Evolutionary conservation across 2,888 invertebrate genomes (phyloP).

Genomic region (Himalopsyche tibetana): DNA sequence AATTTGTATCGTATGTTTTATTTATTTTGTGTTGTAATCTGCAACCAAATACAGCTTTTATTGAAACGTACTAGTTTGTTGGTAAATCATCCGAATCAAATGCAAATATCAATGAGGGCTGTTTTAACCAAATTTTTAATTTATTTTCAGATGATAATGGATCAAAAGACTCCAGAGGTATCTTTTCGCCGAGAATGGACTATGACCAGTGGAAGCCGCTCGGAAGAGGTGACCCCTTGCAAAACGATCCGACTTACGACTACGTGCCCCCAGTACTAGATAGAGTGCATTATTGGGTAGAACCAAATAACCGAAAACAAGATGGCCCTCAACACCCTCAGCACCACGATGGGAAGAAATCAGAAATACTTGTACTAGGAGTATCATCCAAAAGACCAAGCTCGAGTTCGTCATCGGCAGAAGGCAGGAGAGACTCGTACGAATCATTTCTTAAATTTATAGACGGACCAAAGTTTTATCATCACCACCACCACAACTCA

Average conservation of each 20-base stretch:
- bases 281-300: constrained; percentile 88
- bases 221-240: constrained; percentile 87
- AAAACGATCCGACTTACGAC: constrained; percentile 90
- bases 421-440: constrained; percentile 70
- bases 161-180: constrained; percentile 69
- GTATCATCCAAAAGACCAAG: constrained; percentile 83
- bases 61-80: too few species aligned
- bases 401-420: constrained; percentile 70
- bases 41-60: too few species aligned
- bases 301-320: constrained; percentile 78
- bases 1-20: background rate
- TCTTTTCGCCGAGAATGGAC: constrained; percentile 86
- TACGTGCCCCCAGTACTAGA: constrained; percentile 89
- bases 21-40: background rate
- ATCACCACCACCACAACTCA: constrained; percentile 69
- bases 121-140: background rate
- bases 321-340: constrained; percentile 74
- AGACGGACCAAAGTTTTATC: constrained; percentile 73
- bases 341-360: constrained; percentile 76
- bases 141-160: constrained; percentile 66
- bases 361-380: constrained; percentile 83
- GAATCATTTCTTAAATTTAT: constrained; percentile 74
- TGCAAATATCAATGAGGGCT: background rate
- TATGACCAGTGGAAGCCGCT: constrained; percentile 92
- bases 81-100: too few species aligned